phyloP scores from a whole-genome alignment of 1,140 invertebrate species.

The Nymphalis io region DNA sequence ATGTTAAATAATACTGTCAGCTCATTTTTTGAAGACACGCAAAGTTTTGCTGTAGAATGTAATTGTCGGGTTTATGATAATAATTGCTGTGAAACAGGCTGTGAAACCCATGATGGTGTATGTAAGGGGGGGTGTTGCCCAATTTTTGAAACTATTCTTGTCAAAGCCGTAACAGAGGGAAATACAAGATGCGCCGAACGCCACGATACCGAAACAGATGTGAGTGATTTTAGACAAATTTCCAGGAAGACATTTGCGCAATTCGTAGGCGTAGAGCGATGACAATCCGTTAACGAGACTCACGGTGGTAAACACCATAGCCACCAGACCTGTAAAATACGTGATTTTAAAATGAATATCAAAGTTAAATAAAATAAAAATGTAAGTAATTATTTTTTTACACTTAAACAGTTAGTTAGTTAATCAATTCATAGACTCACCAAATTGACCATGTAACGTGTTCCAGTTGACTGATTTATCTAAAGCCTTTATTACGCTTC shows the following conservation, averaged over 20 bases:
- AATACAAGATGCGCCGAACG: constrained; percentile 47
- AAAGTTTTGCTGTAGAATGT: constrained; percentile 47
- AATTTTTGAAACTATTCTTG: constrained; percentile 47
- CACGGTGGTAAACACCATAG: constrained; percentile 46
- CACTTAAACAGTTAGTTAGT: too few species aligned
- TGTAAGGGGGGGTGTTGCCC: constrained; percentile 43
- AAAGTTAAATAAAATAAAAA: not conserved
- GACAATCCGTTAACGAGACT: constrained; percentile 48
- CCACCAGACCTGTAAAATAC: constrained; percentile 44
- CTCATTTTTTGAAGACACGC: constrained; percentile 17
- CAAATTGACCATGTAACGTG: constrained; percentile 35
- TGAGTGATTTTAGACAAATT: constrained; percentile 57
- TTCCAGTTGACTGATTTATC: constrained; percentile 57
- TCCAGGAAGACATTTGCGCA: constrained; percentile 46
- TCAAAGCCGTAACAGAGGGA: constrained; percentile 57
- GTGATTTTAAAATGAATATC: not conserved
- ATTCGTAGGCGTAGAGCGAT: constrained; percentile 54
- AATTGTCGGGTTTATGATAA: constrained; percentile 55
- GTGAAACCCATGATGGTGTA: constrained; percentile 45
- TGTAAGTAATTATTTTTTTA: not conserved
- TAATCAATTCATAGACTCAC: not conserved
- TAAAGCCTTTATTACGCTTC: constrained; percentile 56
- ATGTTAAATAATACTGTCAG: not conserved
- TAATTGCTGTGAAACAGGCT: constrained; percentile 45
- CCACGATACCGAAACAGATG: constrained; percentile 57